These are phyloP conservation scores for Atlantisia rogersi DNA, from an alignment of 2,113 vertebrate species.

Conservation along the genomic window DNA sequence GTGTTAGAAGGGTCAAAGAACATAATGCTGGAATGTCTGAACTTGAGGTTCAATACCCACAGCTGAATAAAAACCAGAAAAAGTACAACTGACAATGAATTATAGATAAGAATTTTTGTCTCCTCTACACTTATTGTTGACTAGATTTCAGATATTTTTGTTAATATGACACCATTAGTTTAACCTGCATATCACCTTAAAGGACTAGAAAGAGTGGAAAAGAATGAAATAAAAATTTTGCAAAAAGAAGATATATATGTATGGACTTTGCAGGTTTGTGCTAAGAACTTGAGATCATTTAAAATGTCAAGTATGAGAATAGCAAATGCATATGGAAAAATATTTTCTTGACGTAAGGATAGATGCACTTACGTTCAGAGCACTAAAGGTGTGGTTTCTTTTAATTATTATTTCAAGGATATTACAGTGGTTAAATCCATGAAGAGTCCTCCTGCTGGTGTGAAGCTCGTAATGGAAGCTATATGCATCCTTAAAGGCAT, in stretches of 20 bases:
- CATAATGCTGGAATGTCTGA: background rate
- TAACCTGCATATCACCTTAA: background rate
- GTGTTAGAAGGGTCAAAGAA: background rate
- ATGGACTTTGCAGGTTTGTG: background rate
- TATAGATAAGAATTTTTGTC: background rate
- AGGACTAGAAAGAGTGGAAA: background rate
- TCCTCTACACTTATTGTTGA: background rate
- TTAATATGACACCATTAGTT: background rate
- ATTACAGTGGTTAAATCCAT: constrained; percentile 93
- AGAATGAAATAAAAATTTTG: background rate
- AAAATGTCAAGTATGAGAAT: background rate
- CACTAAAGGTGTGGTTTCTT: background rate
- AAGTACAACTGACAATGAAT: background rate
- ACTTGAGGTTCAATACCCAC: background rate
- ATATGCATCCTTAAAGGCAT: constrained; percentile 93
- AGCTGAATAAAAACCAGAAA: background rate
- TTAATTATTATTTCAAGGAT: constrained; percentile 76
- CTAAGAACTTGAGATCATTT: background rate
- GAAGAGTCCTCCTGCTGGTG: constrained; percentile 89
- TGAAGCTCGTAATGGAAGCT: constrained; percentile 93
- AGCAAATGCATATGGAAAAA: background rate
- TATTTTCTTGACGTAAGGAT: background rate
- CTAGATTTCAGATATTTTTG: background rate
- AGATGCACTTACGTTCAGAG: background rate
- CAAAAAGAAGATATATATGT: background rate